Evolutionary conservation across 2,888 invertebrate genomes (phyloP), one percentile per base, ranked within the genome.

Genomic region (Bellardia bayeri): DNA sequence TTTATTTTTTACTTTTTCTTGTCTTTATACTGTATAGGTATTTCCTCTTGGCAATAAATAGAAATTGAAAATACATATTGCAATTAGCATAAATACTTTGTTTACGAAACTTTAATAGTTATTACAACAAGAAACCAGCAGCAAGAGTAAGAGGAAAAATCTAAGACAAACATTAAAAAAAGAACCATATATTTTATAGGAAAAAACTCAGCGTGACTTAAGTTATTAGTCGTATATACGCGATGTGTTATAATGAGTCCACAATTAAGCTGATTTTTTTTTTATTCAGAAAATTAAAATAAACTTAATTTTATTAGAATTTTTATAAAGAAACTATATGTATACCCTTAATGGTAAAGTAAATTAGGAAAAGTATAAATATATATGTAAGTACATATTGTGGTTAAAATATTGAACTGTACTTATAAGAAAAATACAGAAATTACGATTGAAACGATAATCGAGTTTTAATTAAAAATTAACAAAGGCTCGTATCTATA

Each of bases 31-130:
- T 16, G 23, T 61, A 68, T 49, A 49, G 33, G 37, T 75, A 69
- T 85, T 85, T 85, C 85, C 85, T 85, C 75, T 80, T 85, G 75
- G 54, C 61, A 75, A 85, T 80, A 80, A 80, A 80, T 69, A 75
- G 58, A 85, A 74, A 79, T 86, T 72, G n/a, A 66, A 86, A 82
- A 72, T 13, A 13, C 45, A 45, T 74, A 63, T 82, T 71, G 51
- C 61, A 86, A 82, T 75, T 68, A 58, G 42, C 72, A 86, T 82
- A 63, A 74, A 75, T 66, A 79, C 37, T 79, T 64, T 64, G 30
- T 16, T 76, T 71, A 49, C 49, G 37, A 76, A 69, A 51, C 42
- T 61, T 61, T 56, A 16, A 16, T 66, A 13, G 16, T 45, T 56
- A 54, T 51, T 33, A 40, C 23, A 23, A 23, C 23, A 56, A 58